Base-by-base conservation (phyloP, 1,140 invertebrate species). In the Chymomyza costata region DNA sequence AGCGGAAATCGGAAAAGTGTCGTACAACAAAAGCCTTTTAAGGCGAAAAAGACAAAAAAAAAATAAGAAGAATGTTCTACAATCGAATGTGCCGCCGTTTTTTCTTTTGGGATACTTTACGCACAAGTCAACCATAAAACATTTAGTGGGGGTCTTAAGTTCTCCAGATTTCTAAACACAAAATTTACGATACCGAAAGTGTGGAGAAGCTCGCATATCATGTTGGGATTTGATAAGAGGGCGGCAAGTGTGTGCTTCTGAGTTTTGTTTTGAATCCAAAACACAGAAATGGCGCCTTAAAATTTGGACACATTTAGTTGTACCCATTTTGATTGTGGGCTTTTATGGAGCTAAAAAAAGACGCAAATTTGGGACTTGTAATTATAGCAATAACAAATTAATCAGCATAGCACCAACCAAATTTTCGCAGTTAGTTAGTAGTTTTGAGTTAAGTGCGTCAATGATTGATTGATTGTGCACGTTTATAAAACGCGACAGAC, bases 1-100 rank as follows among this genome's bases (percentile, higher is more conserved):
- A 41, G 25, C 54, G 50, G 65, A 65, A 65, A 50, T 52, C 61
- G 71, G 71, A 76, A 70, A 76, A 70, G 44, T 54, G 28, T 38
- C 57, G 35, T 53, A 64, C 61, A 66, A 39, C 55, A 44, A 76
- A 78, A 70, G 71, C 70, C 65, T 78, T 66, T 70, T 78, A 76
- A 64, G 56, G 49, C 55, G 16, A 18, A 45, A 47, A n/a, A n/a
- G 37, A 44, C 25, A 15, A 28, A 45, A n/a, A n/a, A n/a, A n/a
- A n/a, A n/a, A n/a, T n/a, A n/a, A n/a, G n/a, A n/a, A n/a, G n/a
- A n/a, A n/a, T n/a, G 60, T 73, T 55, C 58, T 60, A 51, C 58
- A 58, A 63, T 67, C 63, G 59, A 70, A 57, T 11, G 32, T 55
- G 45, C 48, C 41, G 49, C 16, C 28, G 13, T 25, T 25, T 3